These are phyloP conservation scores for Halichoeres trimaculatus DNA, from an alignment of 2,113 vertebrate genomes.

Conservation along the genomic window DNA sequence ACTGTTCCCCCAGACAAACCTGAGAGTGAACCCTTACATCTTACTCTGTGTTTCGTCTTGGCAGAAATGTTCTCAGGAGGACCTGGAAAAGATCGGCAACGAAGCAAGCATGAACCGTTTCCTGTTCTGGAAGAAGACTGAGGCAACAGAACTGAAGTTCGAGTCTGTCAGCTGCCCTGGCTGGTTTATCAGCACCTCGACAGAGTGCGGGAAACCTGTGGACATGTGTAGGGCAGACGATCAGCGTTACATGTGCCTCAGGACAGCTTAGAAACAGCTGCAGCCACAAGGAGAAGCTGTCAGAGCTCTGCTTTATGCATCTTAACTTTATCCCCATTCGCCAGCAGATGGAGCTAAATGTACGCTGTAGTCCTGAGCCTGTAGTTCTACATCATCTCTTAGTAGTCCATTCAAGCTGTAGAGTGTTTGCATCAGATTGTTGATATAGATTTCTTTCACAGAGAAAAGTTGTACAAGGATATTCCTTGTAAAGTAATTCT, in stretches of 20 bases:
- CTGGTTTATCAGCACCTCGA: slow-evolving; percentile 76
- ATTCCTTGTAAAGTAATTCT: slow-evolving; percentile 8
- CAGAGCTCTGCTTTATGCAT: background rate
- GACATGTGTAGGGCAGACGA: slow-evolving; percentile 44
- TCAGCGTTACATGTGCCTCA: slow-evolving; percentile 5
- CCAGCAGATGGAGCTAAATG: slow-evolving; percentile 32
- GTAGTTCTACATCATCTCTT: background rate
- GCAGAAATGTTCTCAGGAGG: slow-evolving; percentile 40
- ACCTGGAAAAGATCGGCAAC: background rate
- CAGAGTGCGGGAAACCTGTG: background rate
- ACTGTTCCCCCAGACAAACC: background rate
- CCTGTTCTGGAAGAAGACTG: slow-evolving; percentile 63
- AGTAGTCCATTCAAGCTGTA: background rate
- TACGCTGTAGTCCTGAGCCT: background rate
- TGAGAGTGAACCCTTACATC: background rate
- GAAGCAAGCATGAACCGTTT: slow-evolving; percentile 47
- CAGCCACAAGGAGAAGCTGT: too few species aligned
- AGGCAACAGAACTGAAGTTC: slow-evolving; percentile 27
- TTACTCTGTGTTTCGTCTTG: background rate
- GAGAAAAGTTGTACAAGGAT: slow-evolving; percentile 30
- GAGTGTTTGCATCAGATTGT: background rate
- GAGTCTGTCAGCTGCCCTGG: slow-evolving; percentile 65
- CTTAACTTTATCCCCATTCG: background rate
- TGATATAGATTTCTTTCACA: background rate
- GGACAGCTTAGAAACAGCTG: background rate